Evolutionary conservation across 1,140 invertebrate genomes (phyloP).

Genomic region (Liolophura sinensis): DNA sequence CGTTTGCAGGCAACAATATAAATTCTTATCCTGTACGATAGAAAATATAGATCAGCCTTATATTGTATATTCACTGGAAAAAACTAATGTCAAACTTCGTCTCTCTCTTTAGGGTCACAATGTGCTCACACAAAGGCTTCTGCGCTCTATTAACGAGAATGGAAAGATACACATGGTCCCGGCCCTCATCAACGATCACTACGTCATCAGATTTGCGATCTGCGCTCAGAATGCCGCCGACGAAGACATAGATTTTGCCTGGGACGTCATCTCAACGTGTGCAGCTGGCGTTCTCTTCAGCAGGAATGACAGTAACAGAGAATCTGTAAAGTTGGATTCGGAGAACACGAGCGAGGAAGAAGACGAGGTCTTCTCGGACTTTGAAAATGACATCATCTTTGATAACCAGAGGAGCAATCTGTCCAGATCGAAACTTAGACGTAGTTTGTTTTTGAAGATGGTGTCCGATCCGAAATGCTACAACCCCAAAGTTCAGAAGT

Average conservation of each 20-base stretch:
- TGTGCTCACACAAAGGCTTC: constrained; percentile 89
- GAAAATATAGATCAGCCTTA: neutral
- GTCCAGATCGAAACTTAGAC: constrained; percentile 52
- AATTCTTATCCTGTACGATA: neutral
- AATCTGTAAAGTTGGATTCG: constrained; percentile 11
- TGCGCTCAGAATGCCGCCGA: constrained; percentile 87
- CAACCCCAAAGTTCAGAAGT: constrained; percentile 72
- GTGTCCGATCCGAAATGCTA: constrained; percentile 93
- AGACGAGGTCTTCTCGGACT: constrained; percentile 32
- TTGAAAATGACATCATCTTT: constrained; percentile 44
- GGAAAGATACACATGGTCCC: constrained; percentile 98
- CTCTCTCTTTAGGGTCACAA: constrained; percentile 72
- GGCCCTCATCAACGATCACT: constrained; percentile 83
- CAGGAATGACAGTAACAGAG: constrained; percentile 19
- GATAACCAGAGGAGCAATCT: constrained; percentile 44
- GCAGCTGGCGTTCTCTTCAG: neutral
- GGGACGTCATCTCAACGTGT: constrained; percentile 80
- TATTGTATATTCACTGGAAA: neutral
- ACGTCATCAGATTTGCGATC: constrained; percentile 88
- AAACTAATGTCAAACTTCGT: neutral
- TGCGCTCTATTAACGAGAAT: constrained; percentile 93
- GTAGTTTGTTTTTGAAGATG: constrained; percentile 96
- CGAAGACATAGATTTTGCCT: constrained; percentile 87
- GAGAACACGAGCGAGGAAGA: constrained; percentile 6
- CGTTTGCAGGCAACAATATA: no score